Evolutionary conservation across 2,113 vertebrate genomes (phyloP), one percentile per base, ranked within the genome.

Genomic region (Sorex araneus): DNA sequence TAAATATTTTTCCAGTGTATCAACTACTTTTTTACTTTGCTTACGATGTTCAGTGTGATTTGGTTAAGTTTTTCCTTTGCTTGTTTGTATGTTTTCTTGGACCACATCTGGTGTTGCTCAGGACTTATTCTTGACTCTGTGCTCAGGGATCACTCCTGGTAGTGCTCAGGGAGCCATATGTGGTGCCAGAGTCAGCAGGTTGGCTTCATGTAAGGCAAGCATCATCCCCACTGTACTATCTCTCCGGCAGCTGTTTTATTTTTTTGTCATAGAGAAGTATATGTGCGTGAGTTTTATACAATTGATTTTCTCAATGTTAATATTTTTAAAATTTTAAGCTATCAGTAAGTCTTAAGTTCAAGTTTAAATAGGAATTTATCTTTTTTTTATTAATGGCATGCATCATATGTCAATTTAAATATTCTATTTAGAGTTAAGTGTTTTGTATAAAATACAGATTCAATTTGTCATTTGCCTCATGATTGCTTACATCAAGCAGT

Each of bases 291-390:
- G 30, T 71, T 79, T 30, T 40, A 79, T 43, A 79, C 7, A 28
- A 54, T 5, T 57, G 2, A 74, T 84, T 89, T 91, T 83, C 84
- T 89, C 54, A 75, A 80, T 45, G 69, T 87, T 45, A 57, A 82
- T 69, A 54, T 50, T 23, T 76, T 91, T 93, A 64, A 27, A 88
- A 85, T 70, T 66, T 15, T 30, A 16, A 63, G 8, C 34, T 32
- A 78, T 34, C 73, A 54, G 28, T 32, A 66, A 40, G 0, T 36
- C 27, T 57, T 93, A 19, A 54, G 27, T 82, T 34, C 21, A 84
- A 81, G 73, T 77, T 73, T 84, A 45, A 57, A 36, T 23, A 92
- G 23, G 27, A 75, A 93, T 74, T 77, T 6, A 45, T 25, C 16
- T 89, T 92, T 78, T 28, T 64, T 66, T 23, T 74, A 25, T 30